These are phyloP conservation scores for Xerus inauris DNA, from an alignment of 2,113 vertebrate species.

Conservation along the genomic window DNA sequence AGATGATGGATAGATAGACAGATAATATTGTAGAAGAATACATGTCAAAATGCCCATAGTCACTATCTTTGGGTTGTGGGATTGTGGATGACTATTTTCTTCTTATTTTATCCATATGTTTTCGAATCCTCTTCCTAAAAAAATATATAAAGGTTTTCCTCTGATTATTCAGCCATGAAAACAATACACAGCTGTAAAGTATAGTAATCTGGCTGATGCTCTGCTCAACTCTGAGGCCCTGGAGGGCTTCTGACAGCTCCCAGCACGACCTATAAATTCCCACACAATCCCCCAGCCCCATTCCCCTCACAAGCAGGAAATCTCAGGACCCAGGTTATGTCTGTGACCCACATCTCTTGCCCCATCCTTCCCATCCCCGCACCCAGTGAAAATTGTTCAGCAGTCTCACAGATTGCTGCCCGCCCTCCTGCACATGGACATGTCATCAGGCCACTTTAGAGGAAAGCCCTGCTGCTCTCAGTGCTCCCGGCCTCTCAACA, in stretches of 20 bases:
- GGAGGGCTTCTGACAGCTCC: accelerated
- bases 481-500: accelerated
- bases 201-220: accelerated
- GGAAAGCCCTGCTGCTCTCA: not conserved
- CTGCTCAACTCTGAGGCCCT: not conserved
- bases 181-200: not conserved
- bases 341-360: accelerated
- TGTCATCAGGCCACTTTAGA: not conserved
- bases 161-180: not conserved
- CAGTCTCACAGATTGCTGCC: not conserved
- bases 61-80: too few relatives aligned
- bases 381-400: too few relatives aligned
- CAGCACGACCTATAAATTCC: not conserved
- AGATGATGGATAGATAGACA: not conserved
- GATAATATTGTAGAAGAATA: not conserved
- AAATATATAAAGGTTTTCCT: not conserved
- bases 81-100: too few relatives aligned
- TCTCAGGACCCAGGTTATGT: not conserved
- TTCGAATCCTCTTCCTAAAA: not conserved
- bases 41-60: not conserved
- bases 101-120: not conserved
- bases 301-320: not conserved
- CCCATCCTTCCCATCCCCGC: too few relatives aligned
- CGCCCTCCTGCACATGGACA: not conserved
- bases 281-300: too few relatives aligned